Evolutionary conservation across 92 coral and sea anemone species (phyloP).

Genomic region (Porites evermanni): DNA sequence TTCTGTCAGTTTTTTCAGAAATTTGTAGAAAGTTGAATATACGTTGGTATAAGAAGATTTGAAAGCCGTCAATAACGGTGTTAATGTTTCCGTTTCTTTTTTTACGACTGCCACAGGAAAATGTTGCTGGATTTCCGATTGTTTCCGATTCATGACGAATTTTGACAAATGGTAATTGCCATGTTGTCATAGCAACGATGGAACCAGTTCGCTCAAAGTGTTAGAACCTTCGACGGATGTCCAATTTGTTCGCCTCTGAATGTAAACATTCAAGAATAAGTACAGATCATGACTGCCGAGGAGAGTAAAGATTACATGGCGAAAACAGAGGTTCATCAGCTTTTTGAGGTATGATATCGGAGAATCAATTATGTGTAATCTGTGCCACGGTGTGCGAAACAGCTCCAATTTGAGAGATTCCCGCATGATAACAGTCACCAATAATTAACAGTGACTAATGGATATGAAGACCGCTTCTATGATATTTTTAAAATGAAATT

Average conservation of each 20-base stretch:
- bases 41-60: too few species aligned
- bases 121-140: not conserved
- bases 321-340: constrained; percentile 91
- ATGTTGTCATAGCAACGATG: constrained; percentile 41
- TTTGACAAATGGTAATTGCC: not conserved
- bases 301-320: constrained; percentile 98
- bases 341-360: constrained; percentile 81
- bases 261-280: constrained; percentile 13
- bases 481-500: not conserved
- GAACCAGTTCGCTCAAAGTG: constrained; percentile 9
- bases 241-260: constrained; percentile 1
- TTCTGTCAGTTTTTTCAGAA: too few species aligned
- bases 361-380: not conserved
- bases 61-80: too few species aligned
- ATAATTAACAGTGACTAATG: not conserved
- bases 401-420: not conserved
- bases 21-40: too few species aligned
- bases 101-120: too few species aligned
- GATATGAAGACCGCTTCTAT: not conserved
- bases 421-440: too few species aligned
- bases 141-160: constrained; percentile 26
- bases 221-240: constrained; percentile 32
- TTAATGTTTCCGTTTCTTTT: too few species aligned
- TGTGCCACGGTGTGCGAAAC: not conserved
- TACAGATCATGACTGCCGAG: constrained; percentile 80